Base-by-base conservation (phyloP, 2,888 invertebrate genomes). In the Aquatica leii region DNA sequence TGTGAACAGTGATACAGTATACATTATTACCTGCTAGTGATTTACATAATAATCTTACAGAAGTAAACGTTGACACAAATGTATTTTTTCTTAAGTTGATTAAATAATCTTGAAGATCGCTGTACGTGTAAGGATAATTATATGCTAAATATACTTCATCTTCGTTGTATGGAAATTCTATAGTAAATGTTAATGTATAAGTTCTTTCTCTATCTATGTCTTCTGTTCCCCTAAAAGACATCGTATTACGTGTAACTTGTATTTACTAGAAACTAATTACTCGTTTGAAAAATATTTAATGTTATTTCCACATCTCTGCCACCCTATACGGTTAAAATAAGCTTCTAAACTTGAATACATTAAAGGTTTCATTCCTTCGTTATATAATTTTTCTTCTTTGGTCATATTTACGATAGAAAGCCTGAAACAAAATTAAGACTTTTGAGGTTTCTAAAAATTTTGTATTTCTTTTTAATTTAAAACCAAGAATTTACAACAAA, bases 51-150 rank as follows among this genome's bases (percentile, higher is more conserved):
- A 94, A 84, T 72, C 94, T 86, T 59, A 94, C 82, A 77, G 92
- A 93, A 57, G 92, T 91, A 77, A 88, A 92, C 57, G 90, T 90
- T 4, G 94, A 92, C 82, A 94, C 95, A 3, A 92, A 85, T 5
- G 95, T 93, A 83, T 97, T 93, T 43, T 90, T 90, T 77, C 92
- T 88, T 65, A 94, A 84, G 73, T 87, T 87, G 68, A 87, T 86
- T 41, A 92, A 80, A 78, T 92, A 91, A 80, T 92, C 91, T 81
- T 90, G 89, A 62, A 97, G 85, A 81, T 96, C 94, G 48, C 93
- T 90, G 81, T 97, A 97, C 0, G 96, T 96, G 81, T 97, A 97
- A 0, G 97, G 97, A 79, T 94, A 97, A 81, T 95, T 95, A 78
- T 96, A 95, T 24, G 97, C 94, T 73, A 97, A 87, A 79, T 94